Evolutionary conservation across 2,797 vertebrate genomes (phyloP), one percentile per base, ranked within the genome.

Genomic region (Chrosomus eos): DNA sequence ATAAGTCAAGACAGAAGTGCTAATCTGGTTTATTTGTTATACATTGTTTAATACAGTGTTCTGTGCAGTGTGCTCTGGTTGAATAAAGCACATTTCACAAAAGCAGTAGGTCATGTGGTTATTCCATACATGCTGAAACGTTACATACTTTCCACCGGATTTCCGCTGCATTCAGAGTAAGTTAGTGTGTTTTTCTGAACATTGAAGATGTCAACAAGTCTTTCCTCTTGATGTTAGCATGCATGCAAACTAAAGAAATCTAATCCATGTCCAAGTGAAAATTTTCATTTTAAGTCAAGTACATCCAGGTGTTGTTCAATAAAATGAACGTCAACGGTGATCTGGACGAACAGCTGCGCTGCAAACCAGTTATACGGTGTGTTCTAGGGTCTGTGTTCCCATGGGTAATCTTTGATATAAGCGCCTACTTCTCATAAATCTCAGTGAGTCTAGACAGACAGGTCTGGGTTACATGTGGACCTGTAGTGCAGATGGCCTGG

Each of bases 381-480:
- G 43, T 51, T 51, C 53, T 45, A 48, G 26, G 19, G 26, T 62
- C 55, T 23, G n/a, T 62, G 66, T 64, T 82, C 48, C 66, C 66
- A 81, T 81, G 51, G 16, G 36, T 40, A 23, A 38, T 67, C 81
- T 75, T 66, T 82, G 60, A 83, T 75, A 66, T 66, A 67, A 75
- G 23, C 31, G 10, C 60, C 18, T 53, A 26, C 58, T 38, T 36
- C 71, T 14, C 31, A 75, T 82, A 82, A 82, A 82, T 82, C 71
- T 64, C 21, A 14, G 2, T 0, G 13, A 73, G 81, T 83, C 71
- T 83, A 60, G 43, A 75, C 71, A 38, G 58, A 21, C 62, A 21
- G 72, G 72, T 75, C 58, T 66, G 23, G 31, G 43, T 48, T 64
- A 72, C 60, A 36, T 83, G 43, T 82, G 81, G 70, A 74, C 40